These are phyloP conservation scores for Oxystoma pomonae DNA, from an alignment of 2,888 invertebrate genomes.

Conservation along the genomic window DNA sequence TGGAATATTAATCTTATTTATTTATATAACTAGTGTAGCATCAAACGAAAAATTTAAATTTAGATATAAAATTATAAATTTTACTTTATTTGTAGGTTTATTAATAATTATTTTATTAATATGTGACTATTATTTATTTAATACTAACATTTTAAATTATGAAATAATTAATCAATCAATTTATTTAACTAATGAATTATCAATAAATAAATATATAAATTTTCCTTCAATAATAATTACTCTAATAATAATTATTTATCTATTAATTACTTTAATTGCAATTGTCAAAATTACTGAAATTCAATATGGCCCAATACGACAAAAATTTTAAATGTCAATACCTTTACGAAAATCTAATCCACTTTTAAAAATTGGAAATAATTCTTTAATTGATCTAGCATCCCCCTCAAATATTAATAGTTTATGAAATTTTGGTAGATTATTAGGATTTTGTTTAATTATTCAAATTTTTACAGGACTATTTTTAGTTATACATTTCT, in stretches of 20 bases:
- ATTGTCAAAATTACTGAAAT: slow-evolving; percentile 57
- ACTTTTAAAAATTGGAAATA: slow-evolving; percentile 56
- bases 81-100: slow-evolving; percentile 40
- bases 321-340: slow-evolving; percentile 49
- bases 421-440: slow-evolving; percentile 68
- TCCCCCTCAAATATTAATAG: slow-evolving; percentile 58
- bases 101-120: slow-evolving; percentile 31
- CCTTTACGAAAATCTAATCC: slow-evolving; percentile 50
- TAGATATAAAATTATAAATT: slow-evolving; percentile 32
- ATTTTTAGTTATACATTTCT: slow-evolving; percentile 68
- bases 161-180: slow-evolving; percentile 19
- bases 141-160: slow-evolving; percentile 31
- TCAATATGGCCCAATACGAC: slow-evolving; percentile 53
- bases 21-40: slow-evolving; percentile 60
- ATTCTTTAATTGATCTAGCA: slow-evolving; percentile 57
- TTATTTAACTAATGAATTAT: slow-evolving; percentile 34
- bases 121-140: slow-evolving; percentile 37
- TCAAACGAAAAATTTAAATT: slow-evolving; percentile 57
- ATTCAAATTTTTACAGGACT: slow-evolving; percentile 65
- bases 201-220: slow-evolving; percentile 54
- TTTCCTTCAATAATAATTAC: slow-evolving; percentile 51
- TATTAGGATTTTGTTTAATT: slow-evolving; percentile 59
- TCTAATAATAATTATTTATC: slow-evolving; percentile 55
- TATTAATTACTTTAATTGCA: slow-evolving; percentile 57
- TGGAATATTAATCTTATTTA: slow-evolving; percentile 61